Evolutionary conservation across 2,888 invertebrate species (phyloP).

Genomic region (Pomacea canaliculata): DNA sequence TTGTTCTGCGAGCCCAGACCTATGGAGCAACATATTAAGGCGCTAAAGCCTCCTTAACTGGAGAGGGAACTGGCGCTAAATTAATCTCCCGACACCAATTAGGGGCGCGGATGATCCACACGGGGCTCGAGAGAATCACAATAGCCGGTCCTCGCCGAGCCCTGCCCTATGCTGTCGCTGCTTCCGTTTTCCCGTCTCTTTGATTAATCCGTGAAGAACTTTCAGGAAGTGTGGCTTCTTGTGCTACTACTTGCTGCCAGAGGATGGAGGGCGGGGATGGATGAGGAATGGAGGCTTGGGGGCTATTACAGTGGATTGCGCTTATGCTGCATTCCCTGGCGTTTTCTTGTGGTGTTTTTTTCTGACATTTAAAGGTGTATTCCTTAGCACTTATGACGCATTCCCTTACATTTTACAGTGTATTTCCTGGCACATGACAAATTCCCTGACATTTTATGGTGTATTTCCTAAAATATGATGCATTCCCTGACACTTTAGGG

Average conservation of each 20-base stretch:
- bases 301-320: not conserved
- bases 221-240: not conserved
- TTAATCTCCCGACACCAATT: conserved; percentile 33
- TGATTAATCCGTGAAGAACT: conserved; percentile 2
- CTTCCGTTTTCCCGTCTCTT: conserved; percentile 16
- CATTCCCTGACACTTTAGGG: too few species aligned
- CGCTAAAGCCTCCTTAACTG: conserved; percentile 30
- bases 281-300: not conserved
- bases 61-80: conserved; percentile 25
- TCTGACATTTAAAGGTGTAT: too few species aligned
- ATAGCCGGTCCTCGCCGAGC: conserved; percentile 8
- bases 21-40: conserved; percentile 25
- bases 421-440: too few species aligned
- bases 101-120: conserved; percentile 20
- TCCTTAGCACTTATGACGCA: too few species aligned
- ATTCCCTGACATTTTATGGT: too few species aligned
- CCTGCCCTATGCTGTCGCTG: conserved; percentile 4
- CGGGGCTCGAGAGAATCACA: conserved; percentile 5
- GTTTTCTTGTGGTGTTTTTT: too few species aligned
- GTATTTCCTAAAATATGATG: too few species aligned
- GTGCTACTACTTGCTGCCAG: not conserved
- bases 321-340: too few species aligned
- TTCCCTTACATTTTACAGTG: too few species aligned
- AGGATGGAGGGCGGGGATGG: not conserved
- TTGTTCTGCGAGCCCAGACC: not conserved